Percentiles rank a stretch among this genome's conserved stretches.
Conservation (phyloP, 2,113 vertebrate genomes). For the Piprites chloris region DNA sequence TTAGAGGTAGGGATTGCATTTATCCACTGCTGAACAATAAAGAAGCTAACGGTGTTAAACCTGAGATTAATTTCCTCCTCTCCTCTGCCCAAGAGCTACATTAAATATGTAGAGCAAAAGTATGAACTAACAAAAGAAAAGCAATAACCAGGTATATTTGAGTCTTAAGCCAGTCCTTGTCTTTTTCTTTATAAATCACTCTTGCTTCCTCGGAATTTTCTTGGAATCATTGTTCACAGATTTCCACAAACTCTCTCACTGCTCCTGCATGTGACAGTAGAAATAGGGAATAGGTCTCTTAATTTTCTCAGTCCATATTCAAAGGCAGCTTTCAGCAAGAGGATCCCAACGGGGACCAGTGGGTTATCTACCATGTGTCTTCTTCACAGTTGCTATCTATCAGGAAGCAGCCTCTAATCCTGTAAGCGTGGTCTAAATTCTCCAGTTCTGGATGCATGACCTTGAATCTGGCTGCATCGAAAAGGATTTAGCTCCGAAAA, state of each 20-base stretch:
- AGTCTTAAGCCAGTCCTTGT: neutral
- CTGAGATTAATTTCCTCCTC: neutral
- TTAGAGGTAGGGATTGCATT: neutral
- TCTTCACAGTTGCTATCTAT: neutral
- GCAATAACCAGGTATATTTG: neutral
- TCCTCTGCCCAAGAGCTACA: neutral
- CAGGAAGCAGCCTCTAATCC: neutral
- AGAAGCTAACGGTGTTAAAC: neutral
- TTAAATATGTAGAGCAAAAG: neutral
- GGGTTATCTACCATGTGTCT: neutral
- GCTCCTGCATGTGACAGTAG: accelerated
- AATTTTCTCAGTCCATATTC: neutral
- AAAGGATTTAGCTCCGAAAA: neutral
- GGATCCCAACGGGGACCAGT: neutral
- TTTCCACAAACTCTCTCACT: neutral
- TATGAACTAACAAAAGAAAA: neutral
- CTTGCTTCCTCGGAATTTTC: neutral
- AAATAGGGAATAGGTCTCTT: neutral
- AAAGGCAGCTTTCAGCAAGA: neutral
- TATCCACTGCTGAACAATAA: neutral
- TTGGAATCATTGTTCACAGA: accelerated
- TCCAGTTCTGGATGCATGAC: neutral
- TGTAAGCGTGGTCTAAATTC: neutral
- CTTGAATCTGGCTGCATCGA: neutral
- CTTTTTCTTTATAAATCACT: neutral